Evolutionary conservation across 2,888 invertebrate species (phyloP).

Genomic region (Drosophila limbata): DNA sequence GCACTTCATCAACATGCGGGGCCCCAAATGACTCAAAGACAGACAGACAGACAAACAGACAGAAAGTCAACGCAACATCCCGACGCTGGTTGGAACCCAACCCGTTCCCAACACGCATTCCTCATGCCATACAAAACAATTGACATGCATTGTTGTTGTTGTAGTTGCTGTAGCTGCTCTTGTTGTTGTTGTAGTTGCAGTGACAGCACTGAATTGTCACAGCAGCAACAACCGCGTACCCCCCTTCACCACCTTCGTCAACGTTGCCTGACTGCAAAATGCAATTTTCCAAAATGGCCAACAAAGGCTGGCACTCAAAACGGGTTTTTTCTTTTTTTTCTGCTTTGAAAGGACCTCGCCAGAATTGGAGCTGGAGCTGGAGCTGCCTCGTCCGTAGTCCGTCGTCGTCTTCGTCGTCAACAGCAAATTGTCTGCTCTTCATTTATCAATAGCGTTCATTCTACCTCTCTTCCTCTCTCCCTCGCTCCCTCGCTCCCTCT

Average conservation of each 20-base stretch:
- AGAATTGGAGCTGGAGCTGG: slow-evolving; percentile 34
- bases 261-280: slow-evolving; percentile 42
- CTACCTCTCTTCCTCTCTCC: neutral
- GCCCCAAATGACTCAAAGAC: slow-evolving; percentile 56
- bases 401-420: slow-evolving; percentile 23
- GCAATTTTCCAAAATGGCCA: slow-evolving; percentile 72
- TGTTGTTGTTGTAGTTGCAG: slow-evolving; percentile 28
- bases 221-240: slow-evolving; percentile 21
- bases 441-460: slow-evolving; percentile 67
- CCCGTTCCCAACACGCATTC: slow-evolving; percentile 78
- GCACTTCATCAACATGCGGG: slow-evolving; percentile 76
- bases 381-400: slow-evolving; percentile 36
- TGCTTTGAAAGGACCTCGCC: slow-evolving; percentile 49
- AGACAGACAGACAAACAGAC: slow-evolving; percentile 1
- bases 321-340: slow-evolving; percentile 46
- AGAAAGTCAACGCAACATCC: slow-evolving; percentile 55
- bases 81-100: slow-evolving; percentile 20
- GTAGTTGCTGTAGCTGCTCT: slow-evolving; percentile 18
- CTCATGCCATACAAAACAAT: slow-evolving; percentile 80
- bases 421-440: slow-evolving; percentile 67
- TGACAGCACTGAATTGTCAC: slow-evolving; percentile 71
- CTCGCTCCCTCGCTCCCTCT: neutral
- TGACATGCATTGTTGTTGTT: slow-evolving; percentile 65
- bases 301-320: slow-evolving; percentile 48
- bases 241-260: slow-evolving; percentile 26